phyloP scores from a whole-genome alignment of 2,888 invertebrate species.

The Athalia rosae region DNA sequence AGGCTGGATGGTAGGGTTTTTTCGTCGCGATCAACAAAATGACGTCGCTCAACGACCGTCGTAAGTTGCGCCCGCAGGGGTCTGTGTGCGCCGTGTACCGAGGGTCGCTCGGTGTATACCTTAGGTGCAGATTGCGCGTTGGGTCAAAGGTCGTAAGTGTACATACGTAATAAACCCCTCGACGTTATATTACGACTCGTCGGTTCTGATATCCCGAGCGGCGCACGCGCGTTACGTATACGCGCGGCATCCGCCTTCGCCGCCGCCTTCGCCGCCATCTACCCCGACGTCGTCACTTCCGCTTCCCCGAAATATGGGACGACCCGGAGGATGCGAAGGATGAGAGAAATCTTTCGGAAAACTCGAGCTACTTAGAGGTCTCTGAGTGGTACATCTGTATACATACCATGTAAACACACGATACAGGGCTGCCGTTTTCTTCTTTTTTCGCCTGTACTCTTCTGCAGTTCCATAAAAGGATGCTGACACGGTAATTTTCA shows the following conservation, averaged over 20 bases:
- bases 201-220: conserved; percentile 18
- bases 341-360: too few species aligned
- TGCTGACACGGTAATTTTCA: too few species aligned
- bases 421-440: too few species aligned
- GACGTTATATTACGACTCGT: conserved; percentile 29
- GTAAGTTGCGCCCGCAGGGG: conserved; percentile 5
- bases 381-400: too few species aligned
- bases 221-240: not conserved
- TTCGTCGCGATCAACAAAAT: conserved; percentile 15
- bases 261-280: too few species aligned
- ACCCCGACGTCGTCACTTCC: too few species aligned
- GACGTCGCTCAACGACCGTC: conserved; percentile 31
- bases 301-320: not conserved
- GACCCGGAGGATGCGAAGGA: too few species aligned
- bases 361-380: too few species aligned
- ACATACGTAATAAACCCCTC: conserved; percentile 30
- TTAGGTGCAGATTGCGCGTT: not conserved
- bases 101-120: not conserved
- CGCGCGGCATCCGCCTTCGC: not conserved
- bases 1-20: too few species aligned
- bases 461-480: too few species aligned
- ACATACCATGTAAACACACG: too few species aligned
- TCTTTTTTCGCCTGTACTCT: too few species aligned
- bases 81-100: not conserved
- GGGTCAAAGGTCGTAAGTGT: conserved; percentile 38